A percentile compares a stretch with the other conserved stretches of the same genome.
phyloP scores from a whole-genome alignment of 2,113 vertebrate genomes.

The Oryctolagus cuniculus region mOryCun1.1 NC_091449.1:26960501-26961000 shows the following conservation, averaged over 20 bases:
- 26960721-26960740: neutral
- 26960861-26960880: neutral
- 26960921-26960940: too few relatives aligned
- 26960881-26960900: too few relatives aligned
- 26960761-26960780: neutral
- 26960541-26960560: neutral
- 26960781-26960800: neutral
- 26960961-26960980: too few relatives aligned
- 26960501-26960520: neutral
- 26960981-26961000: too few relatives aligned
- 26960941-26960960: too few relatives aligned
- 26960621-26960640: neutral
- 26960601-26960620: neutral
- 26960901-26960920: too few relatives aligned
- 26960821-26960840: too few relatives aligned
- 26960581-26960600: neutral
- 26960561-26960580: neutral
- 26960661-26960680: neutral
- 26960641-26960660: neutral
- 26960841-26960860: neutral
- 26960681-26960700: neutral
- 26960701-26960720: neutral
- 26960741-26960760: neutral
- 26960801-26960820: neutral
- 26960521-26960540: neutral